A percentile compares a stretch with the other conserved stretches of the same genome.
Evolutionary conservation across 2,797 vertebrate species (phyloP).

Genomic region (Urocyon cinereoargenteus): DNA sequence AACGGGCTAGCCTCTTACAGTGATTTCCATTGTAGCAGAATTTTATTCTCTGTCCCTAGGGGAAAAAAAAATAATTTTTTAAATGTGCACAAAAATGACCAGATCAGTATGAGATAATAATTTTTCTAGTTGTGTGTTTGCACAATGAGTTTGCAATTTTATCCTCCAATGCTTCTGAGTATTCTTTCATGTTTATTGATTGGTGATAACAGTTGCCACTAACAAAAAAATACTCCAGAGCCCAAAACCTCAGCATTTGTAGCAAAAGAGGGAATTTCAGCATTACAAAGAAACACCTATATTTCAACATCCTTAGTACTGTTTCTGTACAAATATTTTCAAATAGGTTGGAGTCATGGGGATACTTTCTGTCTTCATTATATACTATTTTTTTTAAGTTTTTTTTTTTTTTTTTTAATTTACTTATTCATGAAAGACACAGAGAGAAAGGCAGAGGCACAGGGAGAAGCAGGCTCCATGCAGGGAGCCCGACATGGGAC

Average conservation of each 20-base stretch:
- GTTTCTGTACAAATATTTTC: not conserved
- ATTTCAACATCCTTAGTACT: not conserved
- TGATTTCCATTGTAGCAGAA: not conserved
- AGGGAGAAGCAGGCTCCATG: too few relatives aligned
- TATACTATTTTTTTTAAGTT: not conserved
- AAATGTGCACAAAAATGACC: not conserved
- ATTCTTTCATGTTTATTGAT: conserved; percentile 68
- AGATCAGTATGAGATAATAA: conserved; percentile 76
- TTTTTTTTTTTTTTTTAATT: too few relatives aligned
- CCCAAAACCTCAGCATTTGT: not conserved
- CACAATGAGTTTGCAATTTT: conserved; percentile 79
- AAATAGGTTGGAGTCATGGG: not conserved
- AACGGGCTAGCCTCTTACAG: not conserved
- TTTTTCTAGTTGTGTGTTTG: conserved; percentile 64
- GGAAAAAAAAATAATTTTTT: not conserved
- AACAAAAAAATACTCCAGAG: conserved; percentile 48
- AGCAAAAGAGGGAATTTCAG: not conserved
- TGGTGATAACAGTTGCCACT: conserved; percentile 45
- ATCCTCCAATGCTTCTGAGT: conserved; percentile 64
- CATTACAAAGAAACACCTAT: not conserved
- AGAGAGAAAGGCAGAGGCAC: too few relatives aligned
- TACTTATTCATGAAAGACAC: too few relatives aligned
- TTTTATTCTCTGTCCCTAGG: conserved; percentile 12
- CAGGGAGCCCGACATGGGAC: too few relatives aligned
- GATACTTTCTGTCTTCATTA: not conserved